Conservation (phyloP, 2,797 vertebrate species). For the Anas acuta region DNA sequence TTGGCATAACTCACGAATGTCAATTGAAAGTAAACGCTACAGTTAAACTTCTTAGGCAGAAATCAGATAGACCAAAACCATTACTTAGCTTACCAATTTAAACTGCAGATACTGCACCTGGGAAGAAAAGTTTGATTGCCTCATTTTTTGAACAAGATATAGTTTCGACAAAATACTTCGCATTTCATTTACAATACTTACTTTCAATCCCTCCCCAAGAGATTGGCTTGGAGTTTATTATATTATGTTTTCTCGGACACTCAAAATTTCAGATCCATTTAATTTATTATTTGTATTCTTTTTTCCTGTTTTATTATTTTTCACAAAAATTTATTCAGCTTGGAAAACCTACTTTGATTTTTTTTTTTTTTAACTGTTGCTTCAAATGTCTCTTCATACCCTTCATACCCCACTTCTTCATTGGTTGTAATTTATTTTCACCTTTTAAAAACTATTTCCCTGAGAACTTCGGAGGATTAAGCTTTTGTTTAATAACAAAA, state of each 20-base stretch:
- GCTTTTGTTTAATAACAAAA: slow-evolving; percentile 29
- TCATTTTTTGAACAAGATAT: slow-evolving; percentile 6
- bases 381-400: not conserved
- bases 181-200: not conserved
- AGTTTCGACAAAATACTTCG: slow-evolving; percentile 11
- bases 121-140: slow-evolving; percentile 20
- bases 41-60: slow-evolving; percentile 54
- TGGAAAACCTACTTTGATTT: slow-evolving; percentile 1
- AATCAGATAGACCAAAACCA: slow-evolving; percentile 26
- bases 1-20: not conserved
- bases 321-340: not conserved
- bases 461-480: not conserved
- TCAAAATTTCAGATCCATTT: slow-evolving; percentile 10
- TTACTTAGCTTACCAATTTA: not conserved
- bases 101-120: not conserved
- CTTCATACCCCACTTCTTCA: not conserved
- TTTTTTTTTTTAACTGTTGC: not conserved
- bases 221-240: not conserved
- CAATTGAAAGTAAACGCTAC: slow-evolving; percentile 22
- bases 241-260: not conserved
- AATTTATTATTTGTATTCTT: not conserved
- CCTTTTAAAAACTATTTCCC: slow-evolving; percentile 15
- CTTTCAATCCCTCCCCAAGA: slow-evolving; percentile 16
- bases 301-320: slow-evolving; percentile 25
- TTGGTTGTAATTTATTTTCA: slow-evolving; percentile 26